Evolutionary conservation across 2,113 vertebrate species (phyloP), one percentile per base, ranked within the genome.

Genomic region (Ibidorhyncha struthersii): DNA sequence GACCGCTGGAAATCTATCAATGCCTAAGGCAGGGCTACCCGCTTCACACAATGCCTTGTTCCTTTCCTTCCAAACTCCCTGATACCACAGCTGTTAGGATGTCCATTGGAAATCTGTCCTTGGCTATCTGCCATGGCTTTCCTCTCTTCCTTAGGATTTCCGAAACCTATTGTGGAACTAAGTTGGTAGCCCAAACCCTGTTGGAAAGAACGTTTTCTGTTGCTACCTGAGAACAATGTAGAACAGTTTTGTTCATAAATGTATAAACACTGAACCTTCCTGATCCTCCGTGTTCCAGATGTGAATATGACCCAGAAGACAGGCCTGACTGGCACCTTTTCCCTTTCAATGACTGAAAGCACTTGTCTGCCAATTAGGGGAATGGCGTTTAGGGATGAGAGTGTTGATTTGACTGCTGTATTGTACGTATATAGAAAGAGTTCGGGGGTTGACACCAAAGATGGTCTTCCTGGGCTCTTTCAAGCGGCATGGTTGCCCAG

Each of bases 1-100:
- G 99, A 99, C 92, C 99, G 99, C 95, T 99, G 99, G 99, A 99
- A 99, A 97, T 98, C 98, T 36, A 97, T 99, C 96, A 99, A 99
- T 4, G 97, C 98, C 85, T 99, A 94, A 99, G 65, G 71, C 91
- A 84, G 58, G 43, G 52, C 59, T 9, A 21, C 81, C 27, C 1
- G 2, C 62, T 43, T 27, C 63, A 82, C 36, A 3, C 3, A 20
- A 45, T 43, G 58, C 72, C 90, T 95, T 63, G 0, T 30, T 87
- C 61, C 34, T 95, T 80, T 91, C 84, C 76, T 93, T 92, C 63
- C 72, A 66, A 50, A 66, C 63, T 76, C 49, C 43, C 62, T 65
- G 77, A 52, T 72, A 38, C 40, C 47, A 45, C 80, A 83, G 69
- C 70, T 85, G 18, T 65, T 96, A 80, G 50, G 83, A 96, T 89